Conservation (phyloP, 2,113 vertebrate species). For the Hymenochirus boettgeri region DNA sequence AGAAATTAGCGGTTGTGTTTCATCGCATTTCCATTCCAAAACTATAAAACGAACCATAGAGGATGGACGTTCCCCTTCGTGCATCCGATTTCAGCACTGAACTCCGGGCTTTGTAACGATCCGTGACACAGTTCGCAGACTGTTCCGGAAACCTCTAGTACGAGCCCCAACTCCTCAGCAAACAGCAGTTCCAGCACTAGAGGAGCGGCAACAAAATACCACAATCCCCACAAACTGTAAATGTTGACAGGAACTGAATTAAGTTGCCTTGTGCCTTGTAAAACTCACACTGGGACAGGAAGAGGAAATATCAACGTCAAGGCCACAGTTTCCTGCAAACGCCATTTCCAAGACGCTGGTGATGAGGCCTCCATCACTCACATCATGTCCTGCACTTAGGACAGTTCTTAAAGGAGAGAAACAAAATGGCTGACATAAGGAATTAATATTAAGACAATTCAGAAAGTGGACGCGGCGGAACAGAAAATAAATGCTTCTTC, state of each 20-base stretch:
- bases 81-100: slow-evolving; percentile 66
- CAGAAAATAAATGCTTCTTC: too few species aligned
- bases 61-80: slow-evolving; percentile 63
- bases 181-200: slow-evolving; percentile 77
- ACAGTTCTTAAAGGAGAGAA: slow-evolving; percentile 51
- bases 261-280: too few species aligned
- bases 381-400: slow-evolving; percentile 82
- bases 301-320: slow-evolving; percentile 66
- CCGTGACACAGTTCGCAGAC: slow-evolving; percentile 42
- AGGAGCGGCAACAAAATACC: not conserved
- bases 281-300: slow-evolving; percentile 58
- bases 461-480: too few species aligned
- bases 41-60: slow-evolving; percentile 63
- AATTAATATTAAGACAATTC: too few species aligned
- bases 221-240: too few species aligned
- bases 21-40: too few species aligned
- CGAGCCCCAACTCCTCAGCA: slow-evolving; percentile 79
- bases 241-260: too few species aligned
- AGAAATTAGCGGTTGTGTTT: too few species aligned
- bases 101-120: slow-evolving; percentile 65
- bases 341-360: slow-evolving; percentile 86
- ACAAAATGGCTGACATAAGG: too few species aligned
- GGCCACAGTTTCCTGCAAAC: slow-evolving; percentile 83
- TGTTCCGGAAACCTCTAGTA: slow-evolving; percentile 72
- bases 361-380: slow-evolving; percentile 85